These are phyloP conservation scores for Erythrolamprus reginae DNA, from an alignment of 2,113 vertebrate species.

Conservation along the genomic window DNA sequence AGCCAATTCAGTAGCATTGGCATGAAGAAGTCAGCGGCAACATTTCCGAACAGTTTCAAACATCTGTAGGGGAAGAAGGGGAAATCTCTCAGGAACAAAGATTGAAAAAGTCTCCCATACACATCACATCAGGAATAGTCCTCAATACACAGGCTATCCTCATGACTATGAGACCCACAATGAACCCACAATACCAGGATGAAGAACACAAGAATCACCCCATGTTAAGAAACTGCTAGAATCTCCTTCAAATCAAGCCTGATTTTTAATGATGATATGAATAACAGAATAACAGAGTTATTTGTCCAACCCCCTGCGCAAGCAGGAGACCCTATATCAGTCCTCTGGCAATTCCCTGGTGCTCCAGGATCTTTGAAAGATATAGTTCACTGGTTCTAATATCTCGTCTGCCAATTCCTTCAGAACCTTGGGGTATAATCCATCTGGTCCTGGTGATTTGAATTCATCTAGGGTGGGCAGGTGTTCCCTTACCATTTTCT, in stretches of 20 bases:
- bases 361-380: too few species aligned
- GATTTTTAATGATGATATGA: background rate
- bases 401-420: too few species aligned
- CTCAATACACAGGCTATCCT: background rate
- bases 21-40: conserved; percentile 18
- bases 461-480: too few species aligned
- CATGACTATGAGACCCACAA: background rate
- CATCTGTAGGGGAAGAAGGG: background rate
- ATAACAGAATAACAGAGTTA: too few species aligned
- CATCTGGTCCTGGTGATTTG: too few species aligned
- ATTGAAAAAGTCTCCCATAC: background rate
- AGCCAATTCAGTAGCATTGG: conserved; percentile 35
- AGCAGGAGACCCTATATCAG: too few species aligned
- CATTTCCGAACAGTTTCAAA: background rate
- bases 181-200: background rate
- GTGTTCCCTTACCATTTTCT: too few species aligned
- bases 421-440: too few species aligned
- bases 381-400: too few species aligned
- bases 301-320: too few species aligned
- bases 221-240: background rate
- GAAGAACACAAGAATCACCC: background rate
- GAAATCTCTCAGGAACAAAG: rapidly evolving
- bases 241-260: background rate
- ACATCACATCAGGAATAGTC: background rate
- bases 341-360: too few species aligned